Evolutionary conservation across 1,140 invertebrate genomes (phyloP), one percentile per base, ranked within the genome.

Genomic region (Solen grandis): DNA sequence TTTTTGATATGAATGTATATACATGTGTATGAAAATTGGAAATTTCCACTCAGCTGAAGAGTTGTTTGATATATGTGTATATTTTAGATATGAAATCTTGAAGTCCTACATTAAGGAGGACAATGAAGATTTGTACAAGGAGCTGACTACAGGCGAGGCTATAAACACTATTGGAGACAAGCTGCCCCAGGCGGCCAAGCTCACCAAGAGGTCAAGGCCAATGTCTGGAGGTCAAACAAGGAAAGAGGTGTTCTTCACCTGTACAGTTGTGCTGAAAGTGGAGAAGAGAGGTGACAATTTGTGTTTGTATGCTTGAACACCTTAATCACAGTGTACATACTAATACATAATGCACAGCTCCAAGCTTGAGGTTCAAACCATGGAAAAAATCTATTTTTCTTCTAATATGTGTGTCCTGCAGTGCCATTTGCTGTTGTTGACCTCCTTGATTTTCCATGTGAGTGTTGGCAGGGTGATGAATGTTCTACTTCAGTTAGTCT

Each of bases 61-160:
- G n/a, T 5, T n/a, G n/a, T n/a, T n/a, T n/a, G n/a, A 22, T 19
- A 19, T n/a, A 54, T 54, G n/a, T 54, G 8, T 65, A n/a, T 46
- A 29, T 22, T 50, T 1, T 38, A 78, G 75, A 29, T 78, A 68
- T n/a, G 41, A 65, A n/a, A 46, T 69, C 13, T 54, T 78, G 16
- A 78, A 69, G 36, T 60, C 65, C 0, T 78, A 57, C 57, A 38
- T 78, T 10, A 68, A 78, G 35, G 75, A 69, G 27, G 62, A 78
- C 16, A 78, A 78, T 69, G 54, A 68, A 25, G 65, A 69, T 66
- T 29, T 78, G 50, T 78, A 78, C 35, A 78, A 78, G 35, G 75
- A 52, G 13, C 25, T 78, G n/a, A 29, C 69, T 1, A 69, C 65
- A 25, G 29, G 55, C 8, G 75, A 78, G 16, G 54, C 33, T 25